Evolutionary conservation across 2,113 vertebrate genomes (phyloP), one percentile per base, ranked within the genome.

Genomic region (Sinocyclocheilus grahami): DNA sequence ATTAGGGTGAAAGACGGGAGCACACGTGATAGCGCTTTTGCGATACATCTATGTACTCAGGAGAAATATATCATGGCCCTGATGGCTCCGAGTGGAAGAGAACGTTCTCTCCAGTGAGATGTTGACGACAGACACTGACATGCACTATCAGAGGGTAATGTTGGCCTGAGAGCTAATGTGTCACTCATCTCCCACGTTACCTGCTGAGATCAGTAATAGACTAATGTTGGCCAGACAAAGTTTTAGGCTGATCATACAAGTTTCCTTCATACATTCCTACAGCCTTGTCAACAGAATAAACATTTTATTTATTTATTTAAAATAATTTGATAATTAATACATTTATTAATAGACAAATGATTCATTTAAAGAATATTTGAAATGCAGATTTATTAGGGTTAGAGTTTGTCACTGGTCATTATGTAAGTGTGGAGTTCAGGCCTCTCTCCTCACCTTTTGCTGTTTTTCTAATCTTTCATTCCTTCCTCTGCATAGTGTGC

Each of bases 1-100:
- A 93, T 94, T 91, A 84, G 79, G 78, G 87, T 82, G 87, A 69
- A 39, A 58, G 33, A 82, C 27, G 85, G 91, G 89, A 67, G 90
- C 91, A 90, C 93, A 94, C 87, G 89, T 94, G 93, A 89, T 93
- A 91, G 91, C 90, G 89, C 91, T 94, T 94, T 93, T 87, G 27
- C 90, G 87, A 89, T 90, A 69, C 88, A 89, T 80, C 86, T 78
- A 22, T 85, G 81, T 90, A 90, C 90, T 92, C 92, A 92, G 90
- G 91, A 90, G 90, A 85, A 91, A 91, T 93, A 67, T 51, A 87
- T 93, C 91, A 91, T 90, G 90, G 79, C 88, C 77, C 89, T 93
- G 90, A 93, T 93, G 87, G 92, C 92, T 6, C 77, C 33, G 82
- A 42, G 3, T 53, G 33, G 71, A 72, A 76, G 12, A 82, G n/a